These are phyloP conservation scores for Sorex maritimensis DNA, from an alignment of 2,797 vertebrate genomes.

Conservation along the genomic window DNA sequence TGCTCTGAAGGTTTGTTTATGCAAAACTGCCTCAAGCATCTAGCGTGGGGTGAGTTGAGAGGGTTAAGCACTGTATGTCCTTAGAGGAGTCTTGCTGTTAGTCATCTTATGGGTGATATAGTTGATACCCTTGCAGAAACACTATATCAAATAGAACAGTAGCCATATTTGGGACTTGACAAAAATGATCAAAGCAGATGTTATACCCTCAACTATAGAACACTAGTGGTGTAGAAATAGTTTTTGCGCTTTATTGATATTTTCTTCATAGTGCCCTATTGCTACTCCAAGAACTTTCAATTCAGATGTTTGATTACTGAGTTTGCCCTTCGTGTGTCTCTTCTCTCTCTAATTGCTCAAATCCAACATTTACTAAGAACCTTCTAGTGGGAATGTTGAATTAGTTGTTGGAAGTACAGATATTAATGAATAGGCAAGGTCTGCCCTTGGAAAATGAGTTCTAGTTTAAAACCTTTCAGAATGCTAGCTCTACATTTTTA, in stretches of 20 bases:
- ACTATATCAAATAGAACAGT: not conserved
- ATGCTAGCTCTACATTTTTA: not conserved
- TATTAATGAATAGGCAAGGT: not conserved
- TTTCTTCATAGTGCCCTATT: not conserved
- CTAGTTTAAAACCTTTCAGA: constrained; percentile 40
- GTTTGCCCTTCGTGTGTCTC: constrained; percentile 37
- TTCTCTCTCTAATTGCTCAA: constrained; percentile 49
- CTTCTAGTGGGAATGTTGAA: not conserved
- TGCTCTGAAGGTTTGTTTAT: not conserved
- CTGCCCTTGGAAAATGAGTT: constrained; percentile 46
- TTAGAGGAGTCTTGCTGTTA: not conserved
- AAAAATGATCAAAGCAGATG: not conserved
- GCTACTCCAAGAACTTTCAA: constrained; percentile 32
- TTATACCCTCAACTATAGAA: not conserved
- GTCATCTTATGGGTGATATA: not conserved
- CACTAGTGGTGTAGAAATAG: not conserved
- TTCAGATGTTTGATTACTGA: constrained; percentile 14
- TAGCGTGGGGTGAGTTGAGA: not conserved
- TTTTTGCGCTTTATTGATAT: constrained; percentile 41
- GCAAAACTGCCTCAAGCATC: not conserved
- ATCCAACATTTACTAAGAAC: constrained; percentile 54
- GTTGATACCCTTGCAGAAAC: constrained; percentile 2
- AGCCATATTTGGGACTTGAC: not conserved
- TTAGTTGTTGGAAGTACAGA: constrained; percentile 57
- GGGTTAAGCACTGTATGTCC: not conserved